Base-by-base conservation (phyloP, 2,888 invertebrate species). In the Argyra leucocephala region DNA sequence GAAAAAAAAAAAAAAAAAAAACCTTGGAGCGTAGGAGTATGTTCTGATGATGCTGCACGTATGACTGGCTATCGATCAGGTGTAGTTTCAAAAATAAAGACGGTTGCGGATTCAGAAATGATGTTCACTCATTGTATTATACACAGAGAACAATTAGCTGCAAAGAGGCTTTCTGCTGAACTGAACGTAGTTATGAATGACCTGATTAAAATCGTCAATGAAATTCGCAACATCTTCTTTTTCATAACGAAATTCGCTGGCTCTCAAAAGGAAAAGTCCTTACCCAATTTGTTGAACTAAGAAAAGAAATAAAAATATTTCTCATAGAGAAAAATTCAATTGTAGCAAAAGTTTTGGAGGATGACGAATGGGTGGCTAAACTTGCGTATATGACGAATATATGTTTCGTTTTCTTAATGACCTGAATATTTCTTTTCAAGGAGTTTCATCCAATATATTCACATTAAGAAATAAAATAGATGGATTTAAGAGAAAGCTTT, bases 91-190 rank as follows among this genome's bases (percentile, higher is more conserved):
- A n/a, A 21, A 57, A 21, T n/a, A 21, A 57, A 21, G 57, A 21
- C 57, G 21, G 26, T 26, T 26, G 26, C 26, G 26, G 26, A 26
- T 26, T 26, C 26, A 26, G 26, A 26, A 26, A 26, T 26, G 26
- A 4, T 26, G 26, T 26, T 26, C 26, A 26, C 26, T 6, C 57
- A 57, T 57, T 57, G 57, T 57, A 21, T 57, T 57, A 57, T 57
- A 21, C 57, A 57, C 21, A n/a, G 57, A 57, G 57, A n/a, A 57
- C 21, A n/a, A 21, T 57, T 57, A 57, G 57, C 57, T 57, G 57
- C 21, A 21, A 57, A 57, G 22, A 57, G 21, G 57, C n/a, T 57
- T n/a, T 21, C 57, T 21, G 57, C 9, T 21, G 57, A 57, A 21
- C 21, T 57, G 21, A 57, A 57, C 4, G 21, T 21, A 57, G 57